A percentile compares a stretch with the other conserved stretches of the same genome.
Conservation (phyloP, 2,888 invertebrate species). For the Brenthis ino region DNA sequence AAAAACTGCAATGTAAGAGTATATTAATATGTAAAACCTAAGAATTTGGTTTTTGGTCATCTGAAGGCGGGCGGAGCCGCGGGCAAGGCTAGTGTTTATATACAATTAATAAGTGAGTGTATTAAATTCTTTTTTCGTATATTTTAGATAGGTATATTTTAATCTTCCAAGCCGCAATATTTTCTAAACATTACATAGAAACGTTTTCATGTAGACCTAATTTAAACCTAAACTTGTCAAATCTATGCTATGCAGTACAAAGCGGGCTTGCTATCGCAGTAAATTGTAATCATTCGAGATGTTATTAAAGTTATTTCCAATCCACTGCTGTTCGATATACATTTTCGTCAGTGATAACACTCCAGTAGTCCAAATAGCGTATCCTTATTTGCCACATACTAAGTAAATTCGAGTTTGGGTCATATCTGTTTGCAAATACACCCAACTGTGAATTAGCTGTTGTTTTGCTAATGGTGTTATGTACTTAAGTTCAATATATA, state of each 20-base stretch:
- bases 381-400: constrained; percentile 5
- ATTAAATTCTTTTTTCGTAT: no score
- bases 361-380: constrained; percentile 3
- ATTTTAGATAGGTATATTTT: no score
- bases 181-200: no score
- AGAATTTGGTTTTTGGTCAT: no score
- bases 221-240: no score
- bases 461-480: constrained; percentile 17
- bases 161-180: no score
- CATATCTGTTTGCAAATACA: constrained; percentile 5
- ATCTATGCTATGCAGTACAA: background rate
- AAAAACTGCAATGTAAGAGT: no score
- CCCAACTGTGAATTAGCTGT: constrained; percentile 1
- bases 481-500: constrained; percentile 28
- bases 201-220: no score
- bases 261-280: background rate
- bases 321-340: background rate
- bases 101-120: no score
- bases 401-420: constrained; percentile 13
- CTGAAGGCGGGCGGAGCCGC: no score
- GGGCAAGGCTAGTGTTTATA: no score
- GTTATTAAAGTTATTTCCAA: background rate
- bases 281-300: background rate
- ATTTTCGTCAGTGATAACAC: constrained; percentile 10
- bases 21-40: no score